Percentiles rank a stretch among this genome's conserved stretches.
Evolutionary conservation across 2,797 vertebrate species (phyloP).

Genomic region (Aselliscus stoliczkanus): DNA sequence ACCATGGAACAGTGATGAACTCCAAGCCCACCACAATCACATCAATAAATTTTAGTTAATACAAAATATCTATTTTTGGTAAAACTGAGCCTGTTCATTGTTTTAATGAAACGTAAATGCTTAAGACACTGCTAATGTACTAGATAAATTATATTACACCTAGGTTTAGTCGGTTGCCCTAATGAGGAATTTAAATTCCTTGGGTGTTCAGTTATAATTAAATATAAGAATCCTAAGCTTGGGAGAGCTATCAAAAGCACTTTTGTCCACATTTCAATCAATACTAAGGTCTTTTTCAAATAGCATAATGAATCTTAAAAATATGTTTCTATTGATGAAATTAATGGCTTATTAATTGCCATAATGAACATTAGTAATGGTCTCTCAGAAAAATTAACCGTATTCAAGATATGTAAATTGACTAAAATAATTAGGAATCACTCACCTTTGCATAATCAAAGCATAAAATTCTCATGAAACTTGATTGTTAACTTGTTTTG

Average conservation of each 20-base stretch:
- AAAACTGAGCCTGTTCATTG: not conserved
- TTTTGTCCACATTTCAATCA: not conserved
- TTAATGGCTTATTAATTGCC: slow-evolving; percentile 14
- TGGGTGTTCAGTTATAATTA: not conserved
- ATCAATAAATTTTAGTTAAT: not conserved
- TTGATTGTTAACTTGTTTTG: not conserved
- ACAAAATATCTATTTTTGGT: not conserved
- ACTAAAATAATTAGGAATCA: slow-evolving; percentile 15
- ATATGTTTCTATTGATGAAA: slow-evolving; percentile 16
- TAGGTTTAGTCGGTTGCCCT: not conserved
- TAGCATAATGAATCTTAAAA: not conserved
- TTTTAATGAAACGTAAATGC: not conserved
- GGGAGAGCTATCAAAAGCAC: not conserved
- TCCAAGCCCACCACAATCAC: not conserved
- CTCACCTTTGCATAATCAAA: slow-evolving; percentile 26
- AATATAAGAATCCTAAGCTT: not conserved
- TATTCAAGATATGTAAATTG: slow-evolving; percentile 28
- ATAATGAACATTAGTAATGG: not conserved
- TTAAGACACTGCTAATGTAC: not conserved
- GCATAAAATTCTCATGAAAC: not conserved
- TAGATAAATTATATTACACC: not conserved
- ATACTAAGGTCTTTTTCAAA: not conserved
- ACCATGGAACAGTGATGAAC: not conserved
- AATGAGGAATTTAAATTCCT: not conserved
- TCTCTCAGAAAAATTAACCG: slow-evolving; percentile 5